Conservation (phyloP, 2,797 vertebrate genomes). For the Anisognathus igniventris region DNA sequence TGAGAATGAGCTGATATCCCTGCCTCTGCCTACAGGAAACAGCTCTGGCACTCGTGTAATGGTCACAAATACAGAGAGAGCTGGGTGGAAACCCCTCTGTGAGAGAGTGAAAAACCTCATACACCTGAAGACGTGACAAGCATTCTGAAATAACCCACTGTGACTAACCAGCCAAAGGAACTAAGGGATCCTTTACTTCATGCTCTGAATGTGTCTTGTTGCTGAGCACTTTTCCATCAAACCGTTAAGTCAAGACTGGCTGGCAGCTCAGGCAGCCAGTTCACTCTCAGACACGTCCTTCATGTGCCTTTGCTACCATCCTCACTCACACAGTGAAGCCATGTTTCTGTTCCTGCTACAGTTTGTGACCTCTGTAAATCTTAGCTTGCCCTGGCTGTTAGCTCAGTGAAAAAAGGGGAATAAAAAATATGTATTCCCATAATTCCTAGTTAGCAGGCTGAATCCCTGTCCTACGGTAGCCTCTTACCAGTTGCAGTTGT, state of each 20-base stretch:
- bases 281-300: background rate
- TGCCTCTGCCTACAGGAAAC: background rate
- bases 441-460: background rate
- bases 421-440: background rate
- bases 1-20: background rate
- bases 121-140: background rate
- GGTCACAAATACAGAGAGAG: background rate
- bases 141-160: background rate
- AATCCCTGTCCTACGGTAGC: background rate
- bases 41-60: background rate
- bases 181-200: background rate
- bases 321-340: background rate
- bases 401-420: background rate
- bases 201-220: background rate
- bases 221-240: background rate
- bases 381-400: background rate
- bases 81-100: background rate
- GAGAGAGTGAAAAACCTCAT: background rate
- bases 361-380: background rate
- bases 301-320: background rate
- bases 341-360: background rate
- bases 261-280: background rate
- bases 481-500: background rate
- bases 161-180: background rate
- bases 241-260: background rate